A percentile compares a stretch with the other conserved stretches of the same genome.
Conservation (phyloP, 37 sponge, comb jelly and placozoan species). For the Cladorhizidae sp. region DNA sequence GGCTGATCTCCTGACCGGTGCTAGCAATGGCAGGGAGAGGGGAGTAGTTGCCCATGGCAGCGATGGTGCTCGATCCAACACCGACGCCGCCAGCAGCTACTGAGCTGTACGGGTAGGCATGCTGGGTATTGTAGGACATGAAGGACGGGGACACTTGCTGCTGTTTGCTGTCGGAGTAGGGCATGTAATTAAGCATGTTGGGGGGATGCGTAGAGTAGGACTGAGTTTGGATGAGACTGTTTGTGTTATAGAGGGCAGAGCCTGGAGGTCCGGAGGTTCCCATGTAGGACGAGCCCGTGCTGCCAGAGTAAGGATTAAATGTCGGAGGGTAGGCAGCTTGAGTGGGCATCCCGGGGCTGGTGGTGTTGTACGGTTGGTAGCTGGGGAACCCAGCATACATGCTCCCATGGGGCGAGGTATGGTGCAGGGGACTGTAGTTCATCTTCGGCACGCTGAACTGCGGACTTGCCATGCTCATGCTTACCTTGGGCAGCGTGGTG, state of each 20-base stretch:
- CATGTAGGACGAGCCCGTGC: not conserved
- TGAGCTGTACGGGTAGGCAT: not conserved
- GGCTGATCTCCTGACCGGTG: not conserved
- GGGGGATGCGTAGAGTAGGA: constrained; percentile 12
- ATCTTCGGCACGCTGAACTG: not conserved
- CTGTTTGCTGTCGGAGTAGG: not conserved
- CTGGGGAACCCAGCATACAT: not conserved
- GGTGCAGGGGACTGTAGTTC: constrained; percentile 1
- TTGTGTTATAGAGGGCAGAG: constrained; percentile 19
- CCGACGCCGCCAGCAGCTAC: not conserved
- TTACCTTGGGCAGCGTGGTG: not conserved
- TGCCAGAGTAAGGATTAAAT: constrained; percentile 17
- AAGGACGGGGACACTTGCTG: not conserved
- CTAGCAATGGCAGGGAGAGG: not conserved
- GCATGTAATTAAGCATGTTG: constrained; percentile 10
- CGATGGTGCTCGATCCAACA: no score
- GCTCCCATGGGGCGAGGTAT: not conserved
- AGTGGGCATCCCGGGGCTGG: not conserved
- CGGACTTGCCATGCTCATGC: not conserved
- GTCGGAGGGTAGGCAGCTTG: constrained; percentile 29
- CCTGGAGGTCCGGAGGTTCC: constrained; percentile 12
- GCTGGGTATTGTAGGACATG: not conserved
- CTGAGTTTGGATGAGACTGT: not conserved
- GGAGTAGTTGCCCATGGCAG: not conserved
- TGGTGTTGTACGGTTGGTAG: not conserved